Percentiles rank a stretch among this genome's conserved stretches.
These are phyloP conservation scores for Helicoverpa armigera DNA, from an alignment of 1,140 invertebrate genomes.

Conservation along the genomic window DNA sequence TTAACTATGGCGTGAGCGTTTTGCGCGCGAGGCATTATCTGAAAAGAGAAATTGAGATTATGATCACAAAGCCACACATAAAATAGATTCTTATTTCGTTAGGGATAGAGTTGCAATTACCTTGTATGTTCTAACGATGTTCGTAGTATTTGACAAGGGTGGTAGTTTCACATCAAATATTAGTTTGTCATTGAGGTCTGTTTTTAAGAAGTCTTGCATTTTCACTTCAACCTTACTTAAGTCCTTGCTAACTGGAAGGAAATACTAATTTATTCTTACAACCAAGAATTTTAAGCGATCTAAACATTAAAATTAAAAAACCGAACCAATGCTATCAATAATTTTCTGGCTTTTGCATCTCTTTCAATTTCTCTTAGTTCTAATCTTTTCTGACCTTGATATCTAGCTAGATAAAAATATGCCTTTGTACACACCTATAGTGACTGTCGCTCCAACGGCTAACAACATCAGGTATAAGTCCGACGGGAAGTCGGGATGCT, in stretches of 20 bases:
- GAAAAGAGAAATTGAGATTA: slow-evolving; percentile 47
- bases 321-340: too few species aligned
- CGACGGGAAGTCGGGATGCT: slow-evolving; percentile 91
- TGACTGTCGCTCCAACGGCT: slow-evolving; percentile 88
- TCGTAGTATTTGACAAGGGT: slow-evolving; percentile 78
- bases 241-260: slow-evolving; percentile 67
- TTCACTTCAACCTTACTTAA: slow-evolving; percentile 66
- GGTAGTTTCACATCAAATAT: slow-evolving; percentile 88
- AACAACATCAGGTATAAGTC: slow-evolving; percentile 92
- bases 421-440: slow-evolving; percentile 78
- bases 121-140: slow-evolving; percentile 88
- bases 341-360: too few species aligned
- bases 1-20: slow-evolving; percentile 95
- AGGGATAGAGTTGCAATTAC: slow-evolving; percentile 71
- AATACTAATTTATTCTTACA: not conserved
- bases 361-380: too few species aligned
- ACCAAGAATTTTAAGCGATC: too few species aligned
- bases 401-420: not conserved
- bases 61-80: not conserved
- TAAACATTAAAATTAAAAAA: too few species aligned
- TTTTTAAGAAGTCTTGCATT: slow-evolving; percentile 87
- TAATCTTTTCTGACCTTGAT: not conserved
- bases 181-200: slow-evolving; percentile 89
- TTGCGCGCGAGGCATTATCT: slow-evolving; percentile 93
- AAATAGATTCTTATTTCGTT: not conserved